Percentiles rank a stretch among this genome's conserved stretches.
Conservation (phyloP, 2,113 vertebrate species). For the Mustelus asterias region DNA sequence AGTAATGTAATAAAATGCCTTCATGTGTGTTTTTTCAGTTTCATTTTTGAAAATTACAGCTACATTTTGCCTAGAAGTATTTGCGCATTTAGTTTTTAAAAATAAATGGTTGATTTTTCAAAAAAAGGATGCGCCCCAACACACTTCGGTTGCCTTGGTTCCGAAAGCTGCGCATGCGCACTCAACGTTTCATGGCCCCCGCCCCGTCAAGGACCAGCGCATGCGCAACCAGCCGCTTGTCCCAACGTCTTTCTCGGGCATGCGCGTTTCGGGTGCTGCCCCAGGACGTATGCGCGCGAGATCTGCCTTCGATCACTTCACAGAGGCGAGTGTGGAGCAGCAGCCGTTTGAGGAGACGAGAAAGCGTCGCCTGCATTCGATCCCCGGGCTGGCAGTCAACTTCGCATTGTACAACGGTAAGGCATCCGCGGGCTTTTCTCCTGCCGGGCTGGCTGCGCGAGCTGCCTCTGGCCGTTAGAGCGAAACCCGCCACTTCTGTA, state of each 20-base stretch:
- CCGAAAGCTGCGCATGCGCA: neutral
- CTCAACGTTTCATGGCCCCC: neutral
- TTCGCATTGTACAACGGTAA: neutral
- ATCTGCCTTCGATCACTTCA: neutral
- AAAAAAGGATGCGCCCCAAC: too few relatives aligned
- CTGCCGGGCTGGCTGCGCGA: too few relatives aligned
- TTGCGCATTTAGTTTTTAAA: too few relatives aligned
- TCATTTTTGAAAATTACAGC: too few relatives aligned
- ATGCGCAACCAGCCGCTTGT: neutral
- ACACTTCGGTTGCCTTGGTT: too few relatives aligned
- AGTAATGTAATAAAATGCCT: too few relatives aligned
- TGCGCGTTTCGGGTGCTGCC: neutral
- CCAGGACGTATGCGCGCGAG: neutral
- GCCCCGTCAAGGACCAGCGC: neutral
- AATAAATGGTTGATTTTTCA: too few relatives aligned
- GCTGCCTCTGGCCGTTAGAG: neutral
- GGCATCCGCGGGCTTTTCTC: neutral
- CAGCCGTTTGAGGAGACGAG: neutral
- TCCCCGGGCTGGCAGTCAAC: neutral
- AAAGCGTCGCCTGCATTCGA: neutral
- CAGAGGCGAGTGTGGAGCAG: neutral
- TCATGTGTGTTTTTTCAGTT: too few relatives aligned
- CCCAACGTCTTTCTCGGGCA: fast-evolving
- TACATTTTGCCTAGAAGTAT: too few relatives aligned
- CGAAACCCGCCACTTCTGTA: neutral